Percentiles rank a stretch among this genome's conserved stretches.
These are phyloP conservation scores for Acrobasis consociella DNA, from an alignment of 2,888 invertebrate species.

Conservation along the genomic window DNA sequence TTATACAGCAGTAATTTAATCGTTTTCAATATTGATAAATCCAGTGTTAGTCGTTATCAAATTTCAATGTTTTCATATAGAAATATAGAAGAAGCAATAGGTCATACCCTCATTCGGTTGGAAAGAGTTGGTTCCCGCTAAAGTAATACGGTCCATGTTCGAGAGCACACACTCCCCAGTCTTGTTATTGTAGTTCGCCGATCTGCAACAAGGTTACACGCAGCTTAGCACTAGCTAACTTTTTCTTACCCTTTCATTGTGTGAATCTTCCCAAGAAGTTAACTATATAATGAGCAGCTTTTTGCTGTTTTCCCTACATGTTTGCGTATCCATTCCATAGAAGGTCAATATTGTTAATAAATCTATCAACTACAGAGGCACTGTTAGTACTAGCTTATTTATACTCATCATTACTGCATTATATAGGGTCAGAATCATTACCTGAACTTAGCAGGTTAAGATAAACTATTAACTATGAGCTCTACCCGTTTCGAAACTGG, in stretches of 20 bases:
- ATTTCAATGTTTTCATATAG: not conserved
- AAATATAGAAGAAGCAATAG: not conserved
- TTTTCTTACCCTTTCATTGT: conserved; percentile 57
- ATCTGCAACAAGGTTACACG: conserved; percentile 85
- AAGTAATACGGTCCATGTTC: conserved; percentile 95
- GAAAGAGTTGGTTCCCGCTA: conserved; percentile 91
- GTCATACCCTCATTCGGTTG: conserved; percentile 84
- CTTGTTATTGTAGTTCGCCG: conserved; percentile 94
- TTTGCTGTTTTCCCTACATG: conserved; percentile 18
- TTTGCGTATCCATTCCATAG: conserved; percentile 11
- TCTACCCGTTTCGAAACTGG: conserved; percentile 1
- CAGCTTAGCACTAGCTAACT: conserved; percentile 56
- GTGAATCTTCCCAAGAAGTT: conserved; percentile 71
- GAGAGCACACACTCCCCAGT: conserved; percentile 94
- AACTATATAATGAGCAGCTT: conserved; percentile 30
- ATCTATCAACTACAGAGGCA: not conserved
- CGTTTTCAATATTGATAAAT: too few relatives aligned
- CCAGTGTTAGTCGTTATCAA: too few relatives aligned
- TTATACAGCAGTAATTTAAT: too few relatives aligned
- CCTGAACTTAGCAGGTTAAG: conserved; percentile 15
- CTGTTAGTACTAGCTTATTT: conserved; percentile 9
- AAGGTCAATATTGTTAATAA: conserved; percentile 2
- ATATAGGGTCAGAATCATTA: conserved; percentile 11
- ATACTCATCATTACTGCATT: not conserved
- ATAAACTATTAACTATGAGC: conserved; percentile 11